Evolutionary conservation across 2,113 vertebrate species (phyloP).

Genomic region (Forbesichthys agassizii): DNA sequence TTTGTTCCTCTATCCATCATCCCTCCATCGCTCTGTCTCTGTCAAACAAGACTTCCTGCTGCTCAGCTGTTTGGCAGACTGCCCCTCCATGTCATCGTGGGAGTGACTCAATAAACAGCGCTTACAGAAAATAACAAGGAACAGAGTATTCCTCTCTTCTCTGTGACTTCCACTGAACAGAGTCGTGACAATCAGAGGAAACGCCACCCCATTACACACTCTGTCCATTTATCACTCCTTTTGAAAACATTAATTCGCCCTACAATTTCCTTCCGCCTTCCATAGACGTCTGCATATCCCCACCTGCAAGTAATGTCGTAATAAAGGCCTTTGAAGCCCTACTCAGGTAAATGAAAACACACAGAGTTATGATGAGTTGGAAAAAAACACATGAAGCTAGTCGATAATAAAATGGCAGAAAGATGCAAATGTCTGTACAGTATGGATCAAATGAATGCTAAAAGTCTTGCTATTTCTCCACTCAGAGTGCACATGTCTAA

Average conservation of each 20-base stretch:
- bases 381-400: background rate
- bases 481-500: constrained; percentile 4
- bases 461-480: constrained; percentile 13
- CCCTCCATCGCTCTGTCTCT: constrained; percentile 3
- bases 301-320: background rate
- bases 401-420: background rate
- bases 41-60: background rate
- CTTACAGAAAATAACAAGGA: background rate
- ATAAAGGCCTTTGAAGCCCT: constrained; percentile 20
- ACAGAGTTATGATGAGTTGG: background rate
- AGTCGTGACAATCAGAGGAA: background rate
- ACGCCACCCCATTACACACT: background rate
- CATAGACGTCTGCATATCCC: background rate
- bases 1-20: background rate
- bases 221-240: background rate
- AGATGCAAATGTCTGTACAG: constrained; percentile 4
- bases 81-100: background rate
- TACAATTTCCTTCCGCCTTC: constrained; percentile 2
- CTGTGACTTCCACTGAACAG: background rate
- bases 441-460: constrained; percentile 14
- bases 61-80: background rate
- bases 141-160: background rate
- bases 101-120: background rate
- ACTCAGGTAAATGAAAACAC: background rate
- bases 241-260: constrained; percentile 4